Conservation (phyloP, 2,113 vertebrate species). For the Vulpes lagopus region DNA sequence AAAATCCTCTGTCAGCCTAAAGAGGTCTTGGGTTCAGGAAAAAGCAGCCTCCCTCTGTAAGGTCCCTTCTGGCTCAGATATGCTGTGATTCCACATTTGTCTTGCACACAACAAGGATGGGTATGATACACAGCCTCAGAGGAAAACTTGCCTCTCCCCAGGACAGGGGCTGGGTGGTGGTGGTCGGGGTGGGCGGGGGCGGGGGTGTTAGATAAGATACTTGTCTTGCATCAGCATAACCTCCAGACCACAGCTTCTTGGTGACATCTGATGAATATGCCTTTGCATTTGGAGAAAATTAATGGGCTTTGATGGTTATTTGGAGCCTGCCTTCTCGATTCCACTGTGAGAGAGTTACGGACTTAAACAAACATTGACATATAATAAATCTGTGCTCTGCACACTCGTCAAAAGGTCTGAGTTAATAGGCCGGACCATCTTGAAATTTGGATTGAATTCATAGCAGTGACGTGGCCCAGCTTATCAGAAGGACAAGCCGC, state of each 20-base stretch:
- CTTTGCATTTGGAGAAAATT: slow-evolving; percentile 60
- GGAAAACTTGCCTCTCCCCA: slow-evolving; percentile 55
- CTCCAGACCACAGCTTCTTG: slow-evolving; percentile 51
- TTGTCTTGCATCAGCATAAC: background rate
- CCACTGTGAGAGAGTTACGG: slow-evolving; percentile 59
- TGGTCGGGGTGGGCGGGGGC: background rate
- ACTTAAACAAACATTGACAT: slow-evolving; percentile 78
- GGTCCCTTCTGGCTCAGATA: background rate
- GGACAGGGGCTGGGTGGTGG: background rate
- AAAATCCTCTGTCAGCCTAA: background rate
- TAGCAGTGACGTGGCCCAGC: background rate
- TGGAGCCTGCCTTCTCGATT: slow-evolving; percentile 65
- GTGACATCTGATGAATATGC: slow-evolving; percentile 69
- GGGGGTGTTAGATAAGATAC: background rate
- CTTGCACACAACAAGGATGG: background rate
- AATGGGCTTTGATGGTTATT: slow-evolving; percentile 77
- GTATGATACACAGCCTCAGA: background rate
- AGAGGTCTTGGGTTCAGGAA: background rate
- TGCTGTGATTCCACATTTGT: background rate
- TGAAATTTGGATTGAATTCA: slow-evolving; percentile 44
- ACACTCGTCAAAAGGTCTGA: slow-evolving; percentile 26
- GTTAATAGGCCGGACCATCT: slow-evolving; percentile 50
- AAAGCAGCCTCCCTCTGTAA: background rate
- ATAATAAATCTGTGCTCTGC: slow-evolving; percentile 52
- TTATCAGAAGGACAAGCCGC: background rate